These are phyloP conservation scores for Dryas iulia DNA, from an alignment of 1,140 invertebrate genomes.

Conservation along the genomic window DNA sequence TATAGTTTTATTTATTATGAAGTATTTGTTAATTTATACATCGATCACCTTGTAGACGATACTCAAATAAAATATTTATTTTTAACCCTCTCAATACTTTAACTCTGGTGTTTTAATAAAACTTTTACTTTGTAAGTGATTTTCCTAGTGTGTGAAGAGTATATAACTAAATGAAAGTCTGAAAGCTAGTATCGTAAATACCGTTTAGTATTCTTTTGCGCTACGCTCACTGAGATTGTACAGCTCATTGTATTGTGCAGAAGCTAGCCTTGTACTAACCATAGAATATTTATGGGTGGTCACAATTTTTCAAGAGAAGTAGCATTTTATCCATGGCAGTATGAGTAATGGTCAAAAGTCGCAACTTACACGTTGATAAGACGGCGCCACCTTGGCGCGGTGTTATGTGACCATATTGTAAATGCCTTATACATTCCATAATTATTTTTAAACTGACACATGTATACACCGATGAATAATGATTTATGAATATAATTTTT, in stretches of 20 bases:
- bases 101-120: no score
- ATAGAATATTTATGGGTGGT: conserved; percentile 1
- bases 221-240: background rate
- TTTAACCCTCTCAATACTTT: no score
- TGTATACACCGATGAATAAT: conserved; percentile 6
- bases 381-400: conserved; percentile 21
- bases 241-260: background rate
- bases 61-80: no score
- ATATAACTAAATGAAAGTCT: background rate
- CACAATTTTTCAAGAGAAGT: conserved; percentile 4
- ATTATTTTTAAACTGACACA: conserved; percentile 6
- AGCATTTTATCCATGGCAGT: background rate
- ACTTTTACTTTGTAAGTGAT: no score
- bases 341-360: conserved; percentile 21
- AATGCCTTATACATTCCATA: conserved; percentile 18
- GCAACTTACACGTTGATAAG: conserved; percentile 21
- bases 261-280: background rate
- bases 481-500: background rate
- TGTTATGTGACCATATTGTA: conserved; percentile 18
- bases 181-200: background rate
- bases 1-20: no score
- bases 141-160: no score
- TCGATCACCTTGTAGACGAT: no score
- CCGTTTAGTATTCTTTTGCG: background rate
- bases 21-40: no score